Percentiles rank a stretch among this genome's conserved stretches.
Evolutionary conservation across 2,113 vertebrate species (phyloP).

Genomic region (Sorex fumeus): DNA sequence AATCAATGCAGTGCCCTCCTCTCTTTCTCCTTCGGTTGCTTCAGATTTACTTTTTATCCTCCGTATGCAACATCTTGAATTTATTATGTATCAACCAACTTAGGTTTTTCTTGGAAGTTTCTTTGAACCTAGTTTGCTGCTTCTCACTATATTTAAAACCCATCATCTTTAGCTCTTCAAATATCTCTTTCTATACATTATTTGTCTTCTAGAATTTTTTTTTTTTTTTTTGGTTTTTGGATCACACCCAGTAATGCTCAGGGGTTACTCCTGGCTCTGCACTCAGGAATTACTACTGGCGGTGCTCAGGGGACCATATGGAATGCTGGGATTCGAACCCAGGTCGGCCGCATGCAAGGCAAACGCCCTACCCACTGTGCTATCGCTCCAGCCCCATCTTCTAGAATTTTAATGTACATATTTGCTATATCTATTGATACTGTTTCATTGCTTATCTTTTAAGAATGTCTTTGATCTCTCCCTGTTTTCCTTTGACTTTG

Average conservation of each 20-base stretch:
- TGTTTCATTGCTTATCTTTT: neutral
- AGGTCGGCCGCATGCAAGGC: too few relatives aligned
- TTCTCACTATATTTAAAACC: conserved; percentile 9
- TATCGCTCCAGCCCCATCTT: too few relatives aligned
- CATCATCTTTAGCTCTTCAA: neutral
- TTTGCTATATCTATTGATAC: neutral
- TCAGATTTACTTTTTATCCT: neutral
- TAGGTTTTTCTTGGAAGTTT: neutral
- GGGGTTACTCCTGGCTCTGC: too few relatives aligned
- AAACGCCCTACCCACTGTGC: too few relatives aligned
- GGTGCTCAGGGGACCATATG: too few relatives aligned
- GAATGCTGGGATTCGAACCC: too few relatives aligned
- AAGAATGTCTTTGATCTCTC: neutral
- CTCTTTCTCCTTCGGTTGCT: neutral
- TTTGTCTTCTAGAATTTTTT: neutral
- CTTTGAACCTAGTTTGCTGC: neutral
- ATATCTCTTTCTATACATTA: neutral
- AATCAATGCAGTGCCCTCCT: neutral
- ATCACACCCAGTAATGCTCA: too few relatives aligned
- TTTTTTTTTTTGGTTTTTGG: too few relatives aligned
- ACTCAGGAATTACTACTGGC: too few relatives aligned
- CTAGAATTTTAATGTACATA: neutral
- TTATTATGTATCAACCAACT: neutral
- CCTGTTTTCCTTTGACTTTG: neutral
- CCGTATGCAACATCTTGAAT: neutral